Evolutionary conservation across 1,140 invertebrate genomes (phyloP).

Genomic region (Scaptomyza pallida): DNA sequence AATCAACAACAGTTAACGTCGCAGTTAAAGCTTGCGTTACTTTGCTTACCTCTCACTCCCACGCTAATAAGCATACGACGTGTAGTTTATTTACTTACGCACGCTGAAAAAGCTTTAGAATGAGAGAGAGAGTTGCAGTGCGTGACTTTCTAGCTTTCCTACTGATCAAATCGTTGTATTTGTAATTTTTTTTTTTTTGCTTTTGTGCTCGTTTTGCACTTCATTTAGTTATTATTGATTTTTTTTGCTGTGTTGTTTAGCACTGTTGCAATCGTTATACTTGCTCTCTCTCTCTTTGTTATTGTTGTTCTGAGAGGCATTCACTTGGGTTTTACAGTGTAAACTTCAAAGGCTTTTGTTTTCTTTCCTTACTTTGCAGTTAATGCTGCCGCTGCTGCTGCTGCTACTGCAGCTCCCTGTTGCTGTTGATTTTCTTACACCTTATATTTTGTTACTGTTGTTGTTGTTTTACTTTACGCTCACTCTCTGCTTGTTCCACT

Average conservation of each 20-base stretch:
- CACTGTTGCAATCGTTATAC: slow-evolving; percentile 8
- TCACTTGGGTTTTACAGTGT: slow-evolving; percentile 21
- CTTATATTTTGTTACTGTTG: slow-evolving; percentile 2
- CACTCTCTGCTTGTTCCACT: slow-evolving; percentile 1
- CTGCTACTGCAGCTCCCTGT: neutral
- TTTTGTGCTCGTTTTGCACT: slow-evolving; percentile 34
- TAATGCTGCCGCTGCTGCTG: slow-evolving; percentile 13
- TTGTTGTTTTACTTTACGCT: neutral
- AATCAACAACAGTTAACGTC: slow-evolving; percentile 26
- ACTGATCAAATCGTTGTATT: slow-evolving; percentile 18
- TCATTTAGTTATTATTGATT: slow-evolving; percentile 48
- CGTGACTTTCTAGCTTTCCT: slow-evolving; percentile 21
- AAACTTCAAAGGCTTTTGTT: slow-evolving; percentile 45
- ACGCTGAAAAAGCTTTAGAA: slow-evolving; percentile 26
- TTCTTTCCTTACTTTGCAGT: slow-evolving; percentile 15
- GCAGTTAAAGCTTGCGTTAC: slow-evolving; percentile 26
- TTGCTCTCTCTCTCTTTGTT: slow-evolving; percentile 23
- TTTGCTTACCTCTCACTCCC: neutral
- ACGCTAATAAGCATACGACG: slow-evolving; percentile 22
- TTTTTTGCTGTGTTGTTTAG: slow-evolving; percentile 20
- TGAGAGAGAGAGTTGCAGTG: slow-evolving; percentile 13
- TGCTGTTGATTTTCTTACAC: slow-evolving; percentile 14
- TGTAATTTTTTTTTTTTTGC: neutral
- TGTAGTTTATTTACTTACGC: slow-evolving; percentile 28
- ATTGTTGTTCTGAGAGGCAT: slow-evolving; percentile 27